Percentiles rank a stretch among this genome's conserved stretches.
Evolutionary conservation across 2,888 invertebrate genomes (phyloP).

Genomic region (Eilema sororculum): DNA sequence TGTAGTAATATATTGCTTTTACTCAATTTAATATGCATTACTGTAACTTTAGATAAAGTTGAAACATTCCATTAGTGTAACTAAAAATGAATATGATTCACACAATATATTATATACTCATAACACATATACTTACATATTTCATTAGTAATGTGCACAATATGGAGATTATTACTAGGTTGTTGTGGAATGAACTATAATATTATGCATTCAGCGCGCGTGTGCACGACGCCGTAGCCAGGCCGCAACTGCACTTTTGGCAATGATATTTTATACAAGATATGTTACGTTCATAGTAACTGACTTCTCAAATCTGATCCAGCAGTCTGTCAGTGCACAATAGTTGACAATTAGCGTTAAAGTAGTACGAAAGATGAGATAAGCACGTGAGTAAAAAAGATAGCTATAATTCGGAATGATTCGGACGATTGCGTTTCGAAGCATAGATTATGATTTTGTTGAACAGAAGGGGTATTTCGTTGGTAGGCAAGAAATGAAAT

Average conservation of each 20-base stretch:
- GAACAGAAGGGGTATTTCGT: no score
- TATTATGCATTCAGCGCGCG: not conserved
- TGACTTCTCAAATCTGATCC: no score
- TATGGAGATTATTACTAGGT: not conserved
- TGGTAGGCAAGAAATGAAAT: no score
- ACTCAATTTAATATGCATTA: slow-evolving; percentile 13
- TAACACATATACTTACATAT: not conserved
- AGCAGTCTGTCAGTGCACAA: no score
- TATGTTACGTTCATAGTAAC: no score
- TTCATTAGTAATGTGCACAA: slow-evolving; percentile 1
- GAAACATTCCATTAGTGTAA: not conserved
- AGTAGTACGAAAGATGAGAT: no score
- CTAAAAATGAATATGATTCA: not conserved
- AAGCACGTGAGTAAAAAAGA: no score
- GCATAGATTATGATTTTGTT: no score
- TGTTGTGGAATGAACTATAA: not conserved
- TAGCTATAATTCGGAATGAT: no score
- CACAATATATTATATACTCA: not conserved
- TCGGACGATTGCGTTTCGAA: no score
- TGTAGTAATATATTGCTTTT: slow-evolving; percentile 3
- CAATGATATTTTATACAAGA: no score
- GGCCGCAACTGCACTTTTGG: not conserved
- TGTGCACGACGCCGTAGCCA: not conserved
- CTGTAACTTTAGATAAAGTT: slow-evolving; percentile 5
- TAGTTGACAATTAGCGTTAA: no score